These are phyloP conservation scores for Thryonomys swinderianus DNA, from an alignment of 2,113 vertebrate genomes.

Conservation along the genomic window DNA sequence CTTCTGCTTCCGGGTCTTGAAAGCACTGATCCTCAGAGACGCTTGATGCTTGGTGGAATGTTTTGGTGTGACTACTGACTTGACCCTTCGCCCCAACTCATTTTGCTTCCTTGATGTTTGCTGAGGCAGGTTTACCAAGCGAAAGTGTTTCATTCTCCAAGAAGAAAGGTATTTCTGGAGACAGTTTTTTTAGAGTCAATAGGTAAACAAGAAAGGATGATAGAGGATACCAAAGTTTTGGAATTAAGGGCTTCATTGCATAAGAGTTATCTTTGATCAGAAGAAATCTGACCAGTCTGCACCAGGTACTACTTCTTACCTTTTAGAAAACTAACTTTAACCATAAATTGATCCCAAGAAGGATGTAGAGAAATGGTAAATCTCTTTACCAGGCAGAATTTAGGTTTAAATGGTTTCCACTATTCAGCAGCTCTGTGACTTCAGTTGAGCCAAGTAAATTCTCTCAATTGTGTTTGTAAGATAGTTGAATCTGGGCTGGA, in stretches of 20 bases:
- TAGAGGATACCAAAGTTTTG: neutral
- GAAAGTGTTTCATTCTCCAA: neutral
- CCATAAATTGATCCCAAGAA: neutral
- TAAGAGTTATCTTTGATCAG: neutral
- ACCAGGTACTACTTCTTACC: neutral
- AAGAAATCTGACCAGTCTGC: neutral
- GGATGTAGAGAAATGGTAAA: neutral
- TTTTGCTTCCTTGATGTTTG: neutral
- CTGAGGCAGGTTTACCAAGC: neutral
- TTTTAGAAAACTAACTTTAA: neutral
- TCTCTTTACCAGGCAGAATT: neutral
- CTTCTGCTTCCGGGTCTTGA: neutral
- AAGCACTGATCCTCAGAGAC: neutral
- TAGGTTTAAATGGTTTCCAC: neutral
- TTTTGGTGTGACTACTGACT: neutral
- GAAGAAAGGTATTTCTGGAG: neutral
- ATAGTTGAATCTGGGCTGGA: too few species aligned
- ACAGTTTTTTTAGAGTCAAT: neutral
- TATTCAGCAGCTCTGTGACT: neutral
- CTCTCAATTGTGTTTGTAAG: neutral
- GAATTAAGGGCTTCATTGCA: neutral
- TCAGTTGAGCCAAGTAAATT: neutral
- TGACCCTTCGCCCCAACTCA: neutral
- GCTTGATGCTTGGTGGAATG: neutral
- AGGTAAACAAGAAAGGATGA: neutral